Evolutionary conservation across 1,140 invertebrate genomes (phyloP).

Genomic region (Vanessa atalanta): DNA sequence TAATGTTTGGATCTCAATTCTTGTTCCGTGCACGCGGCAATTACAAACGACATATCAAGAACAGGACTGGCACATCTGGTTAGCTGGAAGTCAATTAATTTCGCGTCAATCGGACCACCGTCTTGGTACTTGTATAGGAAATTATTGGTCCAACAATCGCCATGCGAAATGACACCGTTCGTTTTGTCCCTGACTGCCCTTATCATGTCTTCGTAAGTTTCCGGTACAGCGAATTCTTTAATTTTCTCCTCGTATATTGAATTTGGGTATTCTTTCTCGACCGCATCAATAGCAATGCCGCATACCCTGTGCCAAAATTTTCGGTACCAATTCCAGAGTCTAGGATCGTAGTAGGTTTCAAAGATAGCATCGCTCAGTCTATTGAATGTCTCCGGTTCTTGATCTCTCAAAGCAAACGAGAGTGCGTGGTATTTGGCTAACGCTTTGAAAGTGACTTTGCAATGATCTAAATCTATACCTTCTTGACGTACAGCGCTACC

Average conservation of each 20-base stretch:
- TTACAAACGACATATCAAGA: slow-evolving; percentile 83
- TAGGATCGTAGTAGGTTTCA: slow-evolving; percentile 83
- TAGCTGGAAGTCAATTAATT: slow-evolving; percentile 87
- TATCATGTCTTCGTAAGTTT: slow-evolving; percentile 67
- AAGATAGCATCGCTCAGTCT: slow-evolving; percentile 63
- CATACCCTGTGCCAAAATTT: slow-evolving; percentile 82
- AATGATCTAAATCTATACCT: slow-evolving; percentile 80
- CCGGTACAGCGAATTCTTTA: slow-evolving; percentile 79
- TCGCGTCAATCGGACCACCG: slow-evolving; percentile 73
- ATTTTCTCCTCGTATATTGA: slow-evolving; percentile 82
- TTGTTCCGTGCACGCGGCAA: slow-evolving; percentile 84
- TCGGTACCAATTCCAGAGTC: slow-evolving; percentile 83
- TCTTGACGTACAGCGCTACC: slow-evolving; percentile 74
- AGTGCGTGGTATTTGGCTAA: slow-evolving; percentile 86
- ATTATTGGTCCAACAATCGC: slow-evolving; percentile 88
- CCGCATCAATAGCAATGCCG: slow-evolving; percentile 82
- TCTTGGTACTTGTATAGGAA: slow-evolving; percentile 82
- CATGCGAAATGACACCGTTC: slow-evolving; percentile 84
- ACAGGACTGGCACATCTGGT: slow-evolving; percentile 82
- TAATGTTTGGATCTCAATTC: slow-evolving; percentile 81
- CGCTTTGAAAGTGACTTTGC: slow-evolving; percentile 80
- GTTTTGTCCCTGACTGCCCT: slow-evolving; percentile 54
- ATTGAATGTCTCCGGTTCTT: slow-evolving; percentile 82
- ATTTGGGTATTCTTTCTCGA: slow-evolving; percentile 83
- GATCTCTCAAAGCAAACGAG: slow-evolving; percentile 85